Base-by-base conservation (phyloP, 2,888 invertebrate species). In the Sinhomidia bicolor region DNA sequence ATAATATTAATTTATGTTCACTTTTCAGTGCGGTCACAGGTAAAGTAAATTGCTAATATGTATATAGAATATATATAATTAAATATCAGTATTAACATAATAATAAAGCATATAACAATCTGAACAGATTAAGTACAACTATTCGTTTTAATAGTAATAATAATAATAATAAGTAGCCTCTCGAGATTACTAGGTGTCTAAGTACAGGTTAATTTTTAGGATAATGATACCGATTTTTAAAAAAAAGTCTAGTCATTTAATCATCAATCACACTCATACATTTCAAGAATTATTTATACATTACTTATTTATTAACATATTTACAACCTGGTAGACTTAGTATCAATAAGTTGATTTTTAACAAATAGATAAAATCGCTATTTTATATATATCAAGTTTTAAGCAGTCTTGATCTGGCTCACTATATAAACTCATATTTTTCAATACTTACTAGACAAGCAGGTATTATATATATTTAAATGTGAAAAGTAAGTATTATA, bases 331-430 rank as follows among this genome's bases (percentile, higher is more conserved):
- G 7, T 29, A 65, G n/a, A 32, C 10, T 14, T 74, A 36, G 12
- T 32, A 76, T 29, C 1, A 60, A 29, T 82, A 68, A 47, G n/a
- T 5, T 23, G 26, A 9, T 26, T 78, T 51, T 41, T 26, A 36
- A 60, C 10, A 36, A 20, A 17, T 32, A 60, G 17, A 10, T 57
- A 20, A 3, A 20, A 17, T 79, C 20, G 2, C 12, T 36, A 29
- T 23, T 32, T 36, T 20, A 51, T 20, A 51, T 32, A 51, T 41
- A 29, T 54, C 78, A 17, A 78, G 54, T 54, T 57, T 78, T 71
- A 14, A 65, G 71, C 87, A 87, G 87, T 87, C 87, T 81, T 87
- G 71, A 57, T 86, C 86, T 84, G 71, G 76, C 85, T 86, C 41
- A 60, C 36, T 84, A 14, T 68, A 54, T 71, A 74, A 84, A 60